Percentiles rank a stretch among this genome's conserved stretches.
These are phyloP conservation scores for Callorhinus ursinus DNA, from an alignment of 2,113 vertebrate species.

Conservation along the genomic window DNA sequence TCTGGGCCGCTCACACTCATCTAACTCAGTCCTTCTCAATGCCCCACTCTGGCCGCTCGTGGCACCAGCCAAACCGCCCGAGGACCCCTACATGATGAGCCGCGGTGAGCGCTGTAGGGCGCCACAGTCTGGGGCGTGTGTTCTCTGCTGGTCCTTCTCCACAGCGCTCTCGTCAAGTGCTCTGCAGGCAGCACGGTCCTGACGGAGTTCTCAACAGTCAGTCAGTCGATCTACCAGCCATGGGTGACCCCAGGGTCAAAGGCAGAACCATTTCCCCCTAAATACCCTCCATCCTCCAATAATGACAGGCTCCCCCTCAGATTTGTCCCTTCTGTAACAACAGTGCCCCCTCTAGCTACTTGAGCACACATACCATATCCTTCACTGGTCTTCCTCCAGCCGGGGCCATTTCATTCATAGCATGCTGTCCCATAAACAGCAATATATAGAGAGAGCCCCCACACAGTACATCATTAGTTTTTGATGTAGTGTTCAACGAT, in stretches of 20 bases:
- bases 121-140: neutral
- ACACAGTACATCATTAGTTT: too few species aligned
- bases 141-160: neutral
- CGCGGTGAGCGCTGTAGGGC: neutral
- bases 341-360: neutral
- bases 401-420: neutral
- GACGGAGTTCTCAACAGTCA: neutral
- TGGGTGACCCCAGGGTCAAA: neutral
- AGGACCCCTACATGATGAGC: neutral
- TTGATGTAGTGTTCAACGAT: too few species aligned
- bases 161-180: neutral
- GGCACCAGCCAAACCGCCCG: neutral
- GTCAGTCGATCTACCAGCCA: neutral
- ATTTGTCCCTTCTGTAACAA: neutral
- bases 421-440: too few species aligned
- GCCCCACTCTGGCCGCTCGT: neutral
- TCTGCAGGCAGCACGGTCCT: neutral
- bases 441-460: neutral
- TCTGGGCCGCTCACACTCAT: accelerated
- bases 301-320: neutral
- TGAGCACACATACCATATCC: neutral
- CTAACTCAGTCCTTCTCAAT: neutral
- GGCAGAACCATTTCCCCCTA: neutral
- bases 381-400: neutral
- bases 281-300: neutral